A percentile compares a stretch with the other conserved stretches of the same genome.
Evolutionary conservation across 2,888 invertebrate genomes (phyloP).

Genomic region (Sesia apiformis): DNA sequence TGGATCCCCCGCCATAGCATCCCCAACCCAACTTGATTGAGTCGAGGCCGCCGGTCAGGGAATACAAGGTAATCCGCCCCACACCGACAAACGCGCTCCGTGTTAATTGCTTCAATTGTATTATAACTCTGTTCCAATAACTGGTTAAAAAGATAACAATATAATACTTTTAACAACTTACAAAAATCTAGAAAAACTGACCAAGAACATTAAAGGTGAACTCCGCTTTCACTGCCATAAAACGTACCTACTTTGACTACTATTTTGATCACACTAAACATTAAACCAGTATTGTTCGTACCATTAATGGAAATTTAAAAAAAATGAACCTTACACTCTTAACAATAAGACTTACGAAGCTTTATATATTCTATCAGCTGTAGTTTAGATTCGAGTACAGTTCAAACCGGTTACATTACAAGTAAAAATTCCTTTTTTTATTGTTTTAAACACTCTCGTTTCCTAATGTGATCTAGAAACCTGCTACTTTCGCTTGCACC

Average conservation of each 20-base stretch:
- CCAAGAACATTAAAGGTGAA: background rate
- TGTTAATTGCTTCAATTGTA: no score
- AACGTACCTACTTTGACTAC: background rate
- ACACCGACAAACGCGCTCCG: no score
- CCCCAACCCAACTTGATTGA: no score
- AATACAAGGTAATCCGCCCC: no score
- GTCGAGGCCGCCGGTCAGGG: no score
- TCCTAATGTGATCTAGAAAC: background rate
- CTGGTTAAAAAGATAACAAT: no score
- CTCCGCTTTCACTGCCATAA: background rate
- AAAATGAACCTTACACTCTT: no score
- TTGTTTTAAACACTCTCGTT: background rate
- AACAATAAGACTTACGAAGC: no score
- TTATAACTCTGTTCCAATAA: no score
- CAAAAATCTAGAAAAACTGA: background rate
- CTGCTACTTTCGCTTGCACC: conserved; percentile 18
- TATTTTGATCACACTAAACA: background rate
- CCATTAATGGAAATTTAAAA: background rate
- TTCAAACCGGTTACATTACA: background rate
- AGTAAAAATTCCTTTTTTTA: background rate
- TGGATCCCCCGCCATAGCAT: no score
- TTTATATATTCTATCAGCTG: no score
- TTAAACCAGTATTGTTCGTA: background rate
- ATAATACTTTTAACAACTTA: background rate
- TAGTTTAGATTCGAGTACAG: background rate